Percentiles rank a stretch among this genome's conserved stretches.
Conservation (phyloP, 2,888 invertebrate species). For the Trachelus troglodyta region DNA sequence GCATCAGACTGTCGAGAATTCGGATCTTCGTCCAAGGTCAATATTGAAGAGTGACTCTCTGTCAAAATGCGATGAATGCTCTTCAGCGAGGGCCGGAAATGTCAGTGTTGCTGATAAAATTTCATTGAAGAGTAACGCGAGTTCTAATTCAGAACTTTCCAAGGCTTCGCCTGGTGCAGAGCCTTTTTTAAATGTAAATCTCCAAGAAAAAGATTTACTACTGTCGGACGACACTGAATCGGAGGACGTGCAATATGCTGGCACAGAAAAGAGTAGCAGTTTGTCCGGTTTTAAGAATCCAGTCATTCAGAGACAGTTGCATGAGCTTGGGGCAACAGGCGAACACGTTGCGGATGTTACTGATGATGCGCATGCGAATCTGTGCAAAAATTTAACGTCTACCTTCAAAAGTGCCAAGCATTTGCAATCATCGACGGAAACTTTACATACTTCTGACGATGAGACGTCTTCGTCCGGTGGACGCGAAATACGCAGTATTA, state of each 20-base stretch:
- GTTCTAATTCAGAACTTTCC: background rate
- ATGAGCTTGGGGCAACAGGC: background rate
- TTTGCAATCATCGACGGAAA: conserved; percentile 13
- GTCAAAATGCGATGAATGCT: conserved; percentile 24
- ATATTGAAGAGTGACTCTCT: conserved; percentile 31
- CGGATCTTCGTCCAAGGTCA: conserved; percentile 29
- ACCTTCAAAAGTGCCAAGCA: conserved; percentile 14
- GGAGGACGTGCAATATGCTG: background rate
- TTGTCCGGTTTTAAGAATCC: background rate
- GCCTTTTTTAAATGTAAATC: background rate
- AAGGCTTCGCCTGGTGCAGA: background rate
- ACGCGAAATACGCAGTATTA: conserved; percentile 74
- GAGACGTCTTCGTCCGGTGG: conserved; percentile 72
- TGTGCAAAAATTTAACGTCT: conserved; percentile 7
- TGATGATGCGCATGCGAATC: conserved; percentile 13
- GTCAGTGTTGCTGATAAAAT: background rate
- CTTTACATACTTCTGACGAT: conserved; percentile 65
- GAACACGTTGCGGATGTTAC: conserved; percentile 6
- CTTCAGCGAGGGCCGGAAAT: background rate
- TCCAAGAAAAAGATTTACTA: background rate
- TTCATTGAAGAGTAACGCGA: background rate
- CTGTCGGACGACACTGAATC: background rate
- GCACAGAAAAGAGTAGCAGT: background rate
- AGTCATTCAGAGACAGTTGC: background rate
- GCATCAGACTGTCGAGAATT: conserved; percentile 21